A percentile compares a stretch with the other conserved stretches of the same genome.
These are phyloP conservation scores for Asteroscopus sphinx DNA, from an alignment of 2,888 invertebrate species.

Conservation along the genomic window DNA sequence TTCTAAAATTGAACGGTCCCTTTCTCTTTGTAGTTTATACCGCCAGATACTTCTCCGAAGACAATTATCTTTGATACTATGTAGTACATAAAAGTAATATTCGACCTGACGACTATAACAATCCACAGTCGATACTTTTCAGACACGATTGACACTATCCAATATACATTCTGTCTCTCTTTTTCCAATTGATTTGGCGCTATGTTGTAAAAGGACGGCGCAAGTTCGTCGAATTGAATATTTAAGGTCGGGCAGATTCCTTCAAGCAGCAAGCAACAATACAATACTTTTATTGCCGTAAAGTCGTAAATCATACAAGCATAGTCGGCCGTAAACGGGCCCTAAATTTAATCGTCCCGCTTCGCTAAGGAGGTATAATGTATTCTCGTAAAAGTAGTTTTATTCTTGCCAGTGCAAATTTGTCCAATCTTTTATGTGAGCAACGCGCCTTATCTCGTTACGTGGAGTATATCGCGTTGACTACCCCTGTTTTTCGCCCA, in stretches of 20 bases:
- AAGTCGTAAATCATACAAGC: slow-evolving; percentile 70
- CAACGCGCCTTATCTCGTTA: slow-evolving; percentile 41
- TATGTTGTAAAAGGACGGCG: slow-evolving; percentile 24
- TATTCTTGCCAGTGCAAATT: slow-evolving; percentile 61
- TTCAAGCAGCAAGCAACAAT: slow-evolving; percentile 55
- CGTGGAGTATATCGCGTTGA: slow-evolving; percentile 24
- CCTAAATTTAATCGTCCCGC: slow-evolving; percentile 71
- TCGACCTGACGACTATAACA: slow-evolving; percentile 5
- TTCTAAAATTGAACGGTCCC: slow-evolving; percentile 7
- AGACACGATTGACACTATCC: slow-evolving; percentile 19
- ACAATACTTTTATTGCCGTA: slow-evolving; percentile 63
- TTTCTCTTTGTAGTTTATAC: slow-evolving; percentile 28
- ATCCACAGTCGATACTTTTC: slow-evolving; percentile 6
- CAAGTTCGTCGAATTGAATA: slow-evolving; percentile 32
- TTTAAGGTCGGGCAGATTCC: slow-evolving; percentile 51
- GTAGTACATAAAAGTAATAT: slow-evolving; percentile 21
- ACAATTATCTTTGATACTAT: slow-evolving; percentile 33
- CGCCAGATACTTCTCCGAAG: slow-evolving; percentile 12
- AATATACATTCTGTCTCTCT: slow-evolving; percentile 29
- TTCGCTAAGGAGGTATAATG: slow-evolving; percentile 62
- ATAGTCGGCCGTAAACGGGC: slow-evolving; percentile 64
- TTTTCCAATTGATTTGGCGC: slow-evolving; percentile 27
- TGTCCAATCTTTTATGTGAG: slow-evolving; percentile 52
- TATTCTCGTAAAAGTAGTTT: slow-evolving; percentile 69
- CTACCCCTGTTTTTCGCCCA: slow-evolving; percentile 30